Evolutionary conservation across 2,888 invertebrate species (phyloP).

Genomic region (Cephus nigrinus): DNA sequence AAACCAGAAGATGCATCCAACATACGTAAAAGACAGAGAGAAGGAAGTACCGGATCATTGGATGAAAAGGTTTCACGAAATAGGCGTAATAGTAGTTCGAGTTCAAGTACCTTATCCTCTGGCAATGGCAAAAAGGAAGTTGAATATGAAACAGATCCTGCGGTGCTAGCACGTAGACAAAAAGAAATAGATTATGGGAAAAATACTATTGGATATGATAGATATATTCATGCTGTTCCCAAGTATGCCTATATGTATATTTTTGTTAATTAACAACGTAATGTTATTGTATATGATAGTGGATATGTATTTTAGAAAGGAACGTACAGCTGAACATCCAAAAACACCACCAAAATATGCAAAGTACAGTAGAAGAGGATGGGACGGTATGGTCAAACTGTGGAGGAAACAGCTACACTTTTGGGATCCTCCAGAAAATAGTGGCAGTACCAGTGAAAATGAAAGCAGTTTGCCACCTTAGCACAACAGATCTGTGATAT

Average conservation of each 20-base stretch:
- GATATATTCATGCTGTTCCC: slow-evolving; percentile 77
- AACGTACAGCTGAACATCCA: slow-evolving; percentile 81
- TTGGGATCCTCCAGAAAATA: slow-evolving; percentile 73
- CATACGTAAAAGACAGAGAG: slow-evolving; percentile 48
- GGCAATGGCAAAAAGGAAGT: slow-evolving; percentile 38
- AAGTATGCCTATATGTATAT: slow-evolving; percentile 69
- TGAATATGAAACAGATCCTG: slow-evolving; percentile 78
- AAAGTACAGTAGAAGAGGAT: slow-evolving; percentile 92
- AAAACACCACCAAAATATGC: slow-evolving; percentile 88
- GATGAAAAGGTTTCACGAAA: slow-evolving; percentile 45
- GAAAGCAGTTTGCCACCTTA: not conserved
- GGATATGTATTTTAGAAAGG: slow-evolving; percentile 65
- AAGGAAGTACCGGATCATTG: slow-evolving; percentile 37
- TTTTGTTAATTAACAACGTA: not conserved
- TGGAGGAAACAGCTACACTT: slow-evolving; percentile 89
- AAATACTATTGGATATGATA: slow-evolving; percentile 88
- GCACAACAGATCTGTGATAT: not conserved
- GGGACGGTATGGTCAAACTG: slow-evolving; percentile 88
- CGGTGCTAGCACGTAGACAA: slow-evolving; percentile 80
- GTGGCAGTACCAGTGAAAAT: slow-evolving; percentile 21
- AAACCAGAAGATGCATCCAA: slow-evolving; percentile 21
- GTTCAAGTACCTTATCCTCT: slow-evolving; percentile 55
- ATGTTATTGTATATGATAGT: not conserved
- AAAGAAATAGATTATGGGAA: slow-evolving; percentile 97
- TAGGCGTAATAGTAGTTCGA: slow-evolving; percentile 53